Conservation (phyloP, 2,797 vertebrate species). For the Poecilia gillii region DNA sequence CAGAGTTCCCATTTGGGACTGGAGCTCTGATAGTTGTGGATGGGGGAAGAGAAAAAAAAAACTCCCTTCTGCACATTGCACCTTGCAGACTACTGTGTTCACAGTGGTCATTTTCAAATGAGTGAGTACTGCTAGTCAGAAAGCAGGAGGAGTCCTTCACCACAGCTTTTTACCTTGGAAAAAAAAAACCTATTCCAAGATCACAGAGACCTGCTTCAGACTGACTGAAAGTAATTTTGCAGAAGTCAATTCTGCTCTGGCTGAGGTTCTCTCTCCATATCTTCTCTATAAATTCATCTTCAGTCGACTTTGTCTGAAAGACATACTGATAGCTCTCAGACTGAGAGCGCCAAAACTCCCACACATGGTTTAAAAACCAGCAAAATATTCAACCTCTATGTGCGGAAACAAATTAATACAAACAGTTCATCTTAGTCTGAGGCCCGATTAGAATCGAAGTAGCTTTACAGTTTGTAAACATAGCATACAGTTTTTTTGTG, state of each 20-base stretch:
- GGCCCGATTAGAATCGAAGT: not conserved
- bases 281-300: conserved; percentile 7
- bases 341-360: not conserved
- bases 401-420: not conserved
- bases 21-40: not conserved
- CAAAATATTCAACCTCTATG: not conserved
- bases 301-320: not conserved
- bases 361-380: not conserved
- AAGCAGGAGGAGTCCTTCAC: conserved; percentile 5
- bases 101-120: conserved; percentile 4
- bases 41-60: not conserved
- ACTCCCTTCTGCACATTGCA: not conserved
- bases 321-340: not conserved
- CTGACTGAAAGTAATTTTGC: conserved; percentile 6
- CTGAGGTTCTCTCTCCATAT: conserved; percentile 6
- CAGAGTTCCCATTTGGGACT: not conserved
- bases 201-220: conserved; percentile 14
- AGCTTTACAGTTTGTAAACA: not conserved
- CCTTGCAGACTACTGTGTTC: conserved; percentile 1
- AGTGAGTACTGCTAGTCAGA: conserved; percentile 14
- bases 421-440: not conserved
- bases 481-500: not conserved
- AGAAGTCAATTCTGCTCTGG: conserved; percentile 3
- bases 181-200: conserved; percentile 1
- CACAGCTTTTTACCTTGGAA: not conserved